phyloP scores from a whole-genome alignment of 2,888 invertebrate genomes.

The Athrips mouffetella region DNA sequence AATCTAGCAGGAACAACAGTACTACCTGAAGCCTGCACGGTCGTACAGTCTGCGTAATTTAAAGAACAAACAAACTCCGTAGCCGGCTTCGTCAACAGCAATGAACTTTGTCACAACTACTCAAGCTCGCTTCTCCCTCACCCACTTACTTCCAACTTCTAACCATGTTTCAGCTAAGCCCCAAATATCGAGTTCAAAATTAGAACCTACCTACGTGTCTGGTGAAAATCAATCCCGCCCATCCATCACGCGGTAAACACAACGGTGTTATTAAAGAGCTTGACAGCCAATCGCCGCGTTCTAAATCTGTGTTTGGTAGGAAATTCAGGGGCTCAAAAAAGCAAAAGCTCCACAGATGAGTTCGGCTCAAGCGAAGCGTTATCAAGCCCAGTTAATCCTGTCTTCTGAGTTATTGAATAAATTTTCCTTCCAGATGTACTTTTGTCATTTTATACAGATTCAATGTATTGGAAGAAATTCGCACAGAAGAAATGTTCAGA shows the following conservation, averaged over 20 bases:
- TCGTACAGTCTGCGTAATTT: constrained; percentile 51
- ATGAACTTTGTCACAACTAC: constrained; percentile 46
- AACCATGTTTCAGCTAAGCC: too few relatives aligned
- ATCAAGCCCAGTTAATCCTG: constrained; percentile 65
- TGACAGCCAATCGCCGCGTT: constrained; percentile 32
- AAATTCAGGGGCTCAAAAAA: constrained; percentile 46
- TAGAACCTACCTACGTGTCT: constrained; percentile 25
- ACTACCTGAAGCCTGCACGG: constrained; percentile 16
- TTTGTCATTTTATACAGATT: constrained; percentile 48
- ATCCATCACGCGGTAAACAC: constrained; percentile 33
- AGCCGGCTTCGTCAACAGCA: constrained; percentile 47
- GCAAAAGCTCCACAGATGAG: constrained; percentile 55
- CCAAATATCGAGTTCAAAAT: constrained; percentile 5
- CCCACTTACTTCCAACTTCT: constrained; percentile 27
- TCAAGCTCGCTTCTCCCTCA: constrained; percentile 48
- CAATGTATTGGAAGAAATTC: constrained; percentile 58
- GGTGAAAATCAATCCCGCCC: constrained; percentile 31
- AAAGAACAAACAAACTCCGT: constrained; percentile 58
- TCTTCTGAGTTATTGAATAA: constrained; percentile 70
- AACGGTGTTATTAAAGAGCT: constrained; percentile 31
- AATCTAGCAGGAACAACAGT: constrained; percentile 51
- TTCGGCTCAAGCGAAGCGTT: constrained; percentile 60
- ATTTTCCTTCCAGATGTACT: constrained; percentile 53
- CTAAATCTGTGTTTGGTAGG: constrained; percentile 39
- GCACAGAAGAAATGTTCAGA: too few relatives aligned